Percentiles rank a stretch among this genome's conserved stretches.
phyloP scores from a whole-genome alignment of 1,140 invertebrate genomes.

The Calephelis virginiensis region DNA sequence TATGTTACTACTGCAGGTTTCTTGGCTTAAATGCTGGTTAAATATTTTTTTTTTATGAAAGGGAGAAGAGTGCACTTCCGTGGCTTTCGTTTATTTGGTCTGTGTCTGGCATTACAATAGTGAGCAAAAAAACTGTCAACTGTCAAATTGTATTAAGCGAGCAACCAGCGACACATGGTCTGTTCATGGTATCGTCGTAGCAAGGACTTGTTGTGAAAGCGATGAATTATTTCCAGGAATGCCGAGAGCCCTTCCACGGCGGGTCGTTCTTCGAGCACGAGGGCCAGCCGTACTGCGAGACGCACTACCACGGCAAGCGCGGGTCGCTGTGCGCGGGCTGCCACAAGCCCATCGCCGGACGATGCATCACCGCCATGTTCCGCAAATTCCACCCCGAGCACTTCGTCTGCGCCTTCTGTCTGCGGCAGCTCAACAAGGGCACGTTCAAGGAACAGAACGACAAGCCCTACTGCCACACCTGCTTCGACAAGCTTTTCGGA shows the following conservation, averaged over 20 bases:
- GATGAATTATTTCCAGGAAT: slow-evolving; percentile 84
- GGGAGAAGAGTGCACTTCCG: too few relatives aligned
- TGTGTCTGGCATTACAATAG: too few relatives aligned
- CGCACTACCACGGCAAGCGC: slow-evolving; percentile 97
- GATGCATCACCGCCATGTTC: slow-evolving; percentile 99
- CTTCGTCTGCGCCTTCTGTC: slow-evolving; percentile 98
- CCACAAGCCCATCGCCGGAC: slow-evolving; percentile 97
- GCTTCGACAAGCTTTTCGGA: slow-evolving; percentile 98
- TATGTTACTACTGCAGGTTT: too few relatives aligned
- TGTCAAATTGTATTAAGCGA: too few relatives aligned
- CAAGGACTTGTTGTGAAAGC: not conserved
- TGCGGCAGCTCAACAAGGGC: slow-evolving; percentile 97
- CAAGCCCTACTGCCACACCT: slow-evolving; percentile 98
- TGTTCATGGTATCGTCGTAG: too few relatives aligned
- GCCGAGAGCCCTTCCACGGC: slow-evolving; percentile 93
- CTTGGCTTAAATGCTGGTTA: too few relatives aligned
- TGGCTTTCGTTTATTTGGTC: too few relatives aligned
- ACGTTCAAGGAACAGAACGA: slow-evolving; percentile 99
- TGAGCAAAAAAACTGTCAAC: too few relatives aligned
- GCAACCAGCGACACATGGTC: too few relatives aligned
- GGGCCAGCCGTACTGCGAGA: slow-evolving; percentile 97
- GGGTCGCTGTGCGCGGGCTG: slow-evolving; percentile 98
- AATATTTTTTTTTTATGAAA: too few relatives aligned
- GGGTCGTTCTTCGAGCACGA: slow-evolving; percentile 98
- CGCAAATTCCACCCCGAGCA: slow-evolving; percentile 99